Evolutionary conservation across 2,797 vertebrate genomes (phyloP).

Genomic region (Vireo griseus): DNA sequence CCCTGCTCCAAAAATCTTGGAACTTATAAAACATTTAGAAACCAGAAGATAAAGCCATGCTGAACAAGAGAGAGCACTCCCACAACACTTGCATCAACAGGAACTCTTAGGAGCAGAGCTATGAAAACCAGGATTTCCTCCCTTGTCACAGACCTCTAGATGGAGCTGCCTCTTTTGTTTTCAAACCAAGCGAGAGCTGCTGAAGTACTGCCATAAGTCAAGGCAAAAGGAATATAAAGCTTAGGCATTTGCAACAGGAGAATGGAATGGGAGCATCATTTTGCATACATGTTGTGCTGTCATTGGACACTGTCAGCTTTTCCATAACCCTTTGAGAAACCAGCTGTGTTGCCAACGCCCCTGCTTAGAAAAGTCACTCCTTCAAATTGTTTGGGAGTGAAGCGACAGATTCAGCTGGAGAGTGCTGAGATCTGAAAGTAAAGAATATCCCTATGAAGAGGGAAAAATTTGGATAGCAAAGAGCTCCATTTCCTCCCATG

Average conservation of each 20-base stretch:
- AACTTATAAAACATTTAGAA: not conserved
- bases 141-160: slow-evolving; percentile 29
- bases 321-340: not conserved
- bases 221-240: not conserved
- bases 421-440: not conserved
- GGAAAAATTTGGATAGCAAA: not conserved
- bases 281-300: not conserved
- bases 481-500: not conserved
- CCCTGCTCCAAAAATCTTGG: not conserved
- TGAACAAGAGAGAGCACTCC: not conserved
- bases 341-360: not conserved
- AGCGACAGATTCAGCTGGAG: not conserved
- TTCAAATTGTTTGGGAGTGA: not conserved
- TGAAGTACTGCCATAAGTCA: accelerated
- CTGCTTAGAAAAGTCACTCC: not conserved
- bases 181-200: not conserved
- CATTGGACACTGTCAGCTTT: not conserved
- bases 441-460: not conserved
- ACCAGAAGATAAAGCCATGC: not conserved
- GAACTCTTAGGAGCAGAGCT: not conserved
- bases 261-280: not conserved
- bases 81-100: accelerated
- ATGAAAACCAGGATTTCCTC: not conserved
- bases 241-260: not conserved
- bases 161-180: slow-evolving; percentile 49